phyloP scores from a whole-genome alignment of 2,113 vertebrate species.

The Burhinus oedicnemus region DNA sequence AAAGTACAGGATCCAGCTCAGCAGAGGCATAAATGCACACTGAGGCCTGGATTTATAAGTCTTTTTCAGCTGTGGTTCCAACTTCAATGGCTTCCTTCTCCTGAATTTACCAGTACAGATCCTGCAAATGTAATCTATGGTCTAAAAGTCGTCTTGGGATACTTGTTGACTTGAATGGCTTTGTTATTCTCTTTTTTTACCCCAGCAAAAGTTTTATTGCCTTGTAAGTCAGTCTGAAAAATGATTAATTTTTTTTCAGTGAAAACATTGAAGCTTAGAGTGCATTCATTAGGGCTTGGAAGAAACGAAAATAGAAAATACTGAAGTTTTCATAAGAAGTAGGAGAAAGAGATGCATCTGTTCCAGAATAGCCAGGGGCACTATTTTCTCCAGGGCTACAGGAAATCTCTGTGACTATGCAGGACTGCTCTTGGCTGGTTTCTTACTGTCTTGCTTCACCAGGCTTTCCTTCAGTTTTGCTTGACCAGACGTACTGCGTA shows the following conservation, averaged over 20 bases:
- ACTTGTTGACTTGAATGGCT: background rate
- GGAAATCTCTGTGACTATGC: background rate
- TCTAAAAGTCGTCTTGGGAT: background rate
- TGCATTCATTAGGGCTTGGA: background rate
- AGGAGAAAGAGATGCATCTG: background rate
- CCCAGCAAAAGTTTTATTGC: background rate
- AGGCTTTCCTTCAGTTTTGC: background rate
- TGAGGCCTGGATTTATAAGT: background rate
- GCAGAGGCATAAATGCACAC: background rate
- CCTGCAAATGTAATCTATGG: background rate
- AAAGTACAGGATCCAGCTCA: background rate
- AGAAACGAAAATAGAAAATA: background rate
- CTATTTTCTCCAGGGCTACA: background rate
- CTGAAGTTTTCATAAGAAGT: background rate
- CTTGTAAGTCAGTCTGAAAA: background rate
- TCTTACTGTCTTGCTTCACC: background rate
- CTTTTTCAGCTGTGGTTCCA: background rate
- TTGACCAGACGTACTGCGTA: background rate
- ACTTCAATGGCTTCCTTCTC: background rate
- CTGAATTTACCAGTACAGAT: fast-evolving
- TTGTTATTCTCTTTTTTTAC: background rate
- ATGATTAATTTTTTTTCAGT: background rate
- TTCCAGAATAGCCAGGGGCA: background rate
- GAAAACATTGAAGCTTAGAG: background rate
- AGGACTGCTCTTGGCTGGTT: background rate